phyloP scores from a whole-genome alignment of 2,888 invertebrate genomes.

The Oscheius onirici region DNA sequence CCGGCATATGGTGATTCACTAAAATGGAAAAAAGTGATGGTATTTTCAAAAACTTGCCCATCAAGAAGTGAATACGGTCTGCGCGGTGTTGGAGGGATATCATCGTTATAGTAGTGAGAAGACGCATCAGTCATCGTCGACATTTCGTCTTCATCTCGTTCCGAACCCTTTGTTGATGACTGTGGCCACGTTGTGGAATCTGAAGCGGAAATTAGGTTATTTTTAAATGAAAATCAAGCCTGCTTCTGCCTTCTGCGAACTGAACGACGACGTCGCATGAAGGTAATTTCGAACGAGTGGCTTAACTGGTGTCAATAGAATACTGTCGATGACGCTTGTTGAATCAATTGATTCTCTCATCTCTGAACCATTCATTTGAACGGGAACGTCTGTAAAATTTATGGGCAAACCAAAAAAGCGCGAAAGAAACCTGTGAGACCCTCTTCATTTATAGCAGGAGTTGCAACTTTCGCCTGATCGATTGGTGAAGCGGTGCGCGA shows the following conservation, averaged over 20 bases:
- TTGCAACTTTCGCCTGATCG: no score
- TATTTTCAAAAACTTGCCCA: background rate
- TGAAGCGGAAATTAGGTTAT: background rate
- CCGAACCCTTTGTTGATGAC: background rate
- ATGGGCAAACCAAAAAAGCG: no score
- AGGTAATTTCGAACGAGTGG: background rate
- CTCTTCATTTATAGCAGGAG: no score
- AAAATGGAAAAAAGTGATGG: background rate
- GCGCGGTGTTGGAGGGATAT: constrained; percentile 55
- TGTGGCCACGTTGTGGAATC: constrained; percentile 3
- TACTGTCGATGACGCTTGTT: background rate
- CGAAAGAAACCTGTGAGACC: no score
- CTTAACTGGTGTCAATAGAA: background rate
- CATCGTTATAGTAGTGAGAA: constrained; percentile 52
- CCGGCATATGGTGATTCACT: constrained; percentile 17
- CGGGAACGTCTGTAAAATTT: background rate
- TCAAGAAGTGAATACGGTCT: constrained; percentile 37
- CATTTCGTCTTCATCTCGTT: constrained; percentile 39
- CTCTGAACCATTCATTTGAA: background rate
- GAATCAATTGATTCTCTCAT: background rate
- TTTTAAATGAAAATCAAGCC: background rate
- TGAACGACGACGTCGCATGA: background rate
- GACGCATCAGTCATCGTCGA: constrained; percentile 47
- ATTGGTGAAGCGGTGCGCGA: no score
- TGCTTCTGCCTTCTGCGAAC: constrained; percentile 8